Percentiles rank a stretch among this genome's conserved stretches.
These are phyloP conservation scores for Pseudomyrmex flavicornis DNA, from an alignment of 1,140 invertebrate genomes.

Conservation along the genomic window DNA sequence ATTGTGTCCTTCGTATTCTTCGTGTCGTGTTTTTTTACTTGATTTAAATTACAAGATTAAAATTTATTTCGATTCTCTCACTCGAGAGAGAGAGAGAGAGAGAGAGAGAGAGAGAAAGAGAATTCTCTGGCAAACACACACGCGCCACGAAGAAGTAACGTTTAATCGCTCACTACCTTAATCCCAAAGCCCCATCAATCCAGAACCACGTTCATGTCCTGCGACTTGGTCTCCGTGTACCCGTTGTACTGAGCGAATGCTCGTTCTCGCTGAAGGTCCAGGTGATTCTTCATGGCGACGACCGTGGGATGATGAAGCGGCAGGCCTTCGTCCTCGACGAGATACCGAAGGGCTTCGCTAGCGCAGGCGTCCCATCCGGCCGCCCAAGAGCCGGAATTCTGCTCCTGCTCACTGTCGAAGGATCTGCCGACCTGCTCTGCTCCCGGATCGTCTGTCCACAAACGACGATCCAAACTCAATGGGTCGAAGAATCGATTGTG, in stretches of 20 bases:
- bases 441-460: conserved; percentile 29
- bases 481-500: conserved; percentile 10
- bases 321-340: conserved; percentile 82
- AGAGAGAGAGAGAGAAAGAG: too few species aligned
- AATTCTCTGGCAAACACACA: conserved; percentile 3
- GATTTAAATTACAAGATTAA: conserved; percentile 40
- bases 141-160: conserved; percentile 12
- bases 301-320: conserved; percentile 81
- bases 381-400: conserved; percentile 70
- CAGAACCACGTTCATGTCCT: conserved; percentile 43
- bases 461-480: conserved; percentile 29
- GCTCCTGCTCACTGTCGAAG: conserved; percentile 32
- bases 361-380: conserved; percentile 82
- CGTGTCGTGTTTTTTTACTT: not conserved
- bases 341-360: conserved; percentile 79
- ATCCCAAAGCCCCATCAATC: conserved; percentile 36
- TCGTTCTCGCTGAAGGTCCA: conserved; percentile 79
- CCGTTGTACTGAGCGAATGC: conserved; percentile 67
- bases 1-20: not conserved
- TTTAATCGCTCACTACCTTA: conserved; percentile 48
- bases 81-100: not conserved
- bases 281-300: conserved; percentile 80
- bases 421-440: not conserved
- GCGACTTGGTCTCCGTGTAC: conserved; percentile 61
- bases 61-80: conserved; percentile 25